Evolutionary conservation across 92 coral and sea anemone species (phyloP).

Genomic region (Actinernus sp.): DNA sequence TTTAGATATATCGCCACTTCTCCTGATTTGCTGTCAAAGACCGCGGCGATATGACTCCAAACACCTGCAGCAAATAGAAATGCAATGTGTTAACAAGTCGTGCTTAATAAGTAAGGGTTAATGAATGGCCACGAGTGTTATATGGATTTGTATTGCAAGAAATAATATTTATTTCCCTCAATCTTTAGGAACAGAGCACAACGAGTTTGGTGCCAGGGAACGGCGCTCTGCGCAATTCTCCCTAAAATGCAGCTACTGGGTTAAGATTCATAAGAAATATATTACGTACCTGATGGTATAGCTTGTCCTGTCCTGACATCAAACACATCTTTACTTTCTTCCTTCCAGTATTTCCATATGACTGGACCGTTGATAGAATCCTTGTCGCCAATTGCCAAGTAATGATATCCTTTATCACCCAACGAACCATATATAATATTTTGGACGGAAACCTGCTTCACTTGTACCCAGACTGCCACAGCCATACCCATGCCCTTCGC

Average conservation of each 20-base stretch:
- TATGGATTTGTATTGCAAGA: no score
- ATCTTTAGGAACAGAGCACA: no score
- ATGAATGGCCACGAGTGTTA: no score
- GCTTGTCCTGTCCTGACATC: constrained; percentile 39
- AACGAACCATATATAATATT: constrained; percentile 61
- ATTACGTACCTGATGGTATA: constrained; percentile 42
- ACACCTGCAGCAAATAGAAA: constrained; percentile 36
- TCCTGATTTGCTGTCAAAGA: constrained; percentile 65
- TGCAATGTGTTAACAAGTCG: not conserved
- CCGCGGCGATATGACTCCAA: constrained; percentile 73
- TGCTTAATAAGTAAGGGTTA: no score
- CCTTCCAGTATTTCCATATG: constrained; percentile 27
- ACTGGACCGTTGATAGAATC: constrained; percentile 32
- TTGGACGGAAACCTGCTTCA: constrained; percentile 29
- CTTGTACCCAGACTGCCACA: constrained; percentile 74
- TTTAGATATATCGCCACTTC: constrained; percentile 61
- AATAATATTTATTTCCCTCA: not conserved
- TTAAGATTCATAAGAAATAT: no score
- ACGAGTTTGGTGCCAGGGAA: not conserved
- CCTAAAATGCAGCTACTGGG: no score
- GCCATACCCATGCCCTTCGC: constrained; percentile 42
- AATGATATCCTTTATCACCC: constrained; percentile 41
- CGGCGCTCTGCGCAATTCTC: not conserved
- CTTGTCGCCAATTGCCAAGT: constrained; percentile 31
- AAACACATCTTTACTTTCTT: constrained; percentile 39